phyloP scores from a whole-genome alignment of 1,140 invertebrate species.

The Propsilocerus akamusi region DNA sequence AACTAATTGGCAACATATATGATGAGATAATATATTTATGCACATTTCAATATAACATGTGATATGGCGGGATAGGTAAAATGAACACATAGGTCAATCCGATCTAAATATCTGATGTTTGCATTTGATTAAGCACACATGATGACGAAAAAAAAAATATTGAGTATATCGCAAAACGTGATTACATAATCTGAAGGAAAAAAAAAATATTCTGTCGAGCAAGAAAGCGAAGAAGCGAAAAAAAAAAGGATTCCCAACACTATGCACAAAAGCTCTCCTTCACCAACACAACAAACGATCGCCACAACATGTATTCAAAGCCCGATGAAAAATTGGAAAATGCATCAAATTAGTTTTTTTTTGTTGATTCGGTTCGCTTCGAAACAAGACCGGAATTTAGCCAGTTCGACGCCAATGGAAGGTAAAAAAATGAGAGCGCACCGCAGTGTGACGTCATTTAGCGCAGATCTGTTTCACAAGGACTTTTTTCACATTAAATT shows the following conservation, averaged over 20 bases:
- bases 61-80: no score
- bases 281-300: background rate
- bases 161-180: background rate
- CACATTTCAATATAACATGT: no score
- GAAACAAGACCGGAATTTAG: background rate
- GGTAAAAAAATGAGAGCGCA: background rate
- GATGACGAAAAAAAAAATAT: background rate
- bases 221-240: no score
- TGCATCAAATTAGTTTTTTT: no score
- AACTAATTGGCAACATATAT: no score
- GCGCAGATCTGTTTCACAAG: background rate
- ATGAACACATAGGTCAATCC: no score
- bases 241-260: background rate
- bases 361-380: background rate
- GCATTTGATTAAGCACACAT: no score
- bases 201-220: no score
- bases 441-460: constrained; percentile 1
- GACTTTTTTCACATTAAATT: background rate
- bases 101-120: no score
- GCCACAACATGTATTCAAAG: background rate
- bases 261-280: background rate
- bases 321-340: background rate
- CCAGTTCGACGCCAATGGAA: background rate
- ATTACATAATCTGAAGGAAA: background rate
- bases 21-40: no score